Evolutionary conservation across 2,113 vertebrate genomes (phyloP), one percentile per base, ranked within the genome.

Genomic region (Tragelaphus imberbis): DNA sequence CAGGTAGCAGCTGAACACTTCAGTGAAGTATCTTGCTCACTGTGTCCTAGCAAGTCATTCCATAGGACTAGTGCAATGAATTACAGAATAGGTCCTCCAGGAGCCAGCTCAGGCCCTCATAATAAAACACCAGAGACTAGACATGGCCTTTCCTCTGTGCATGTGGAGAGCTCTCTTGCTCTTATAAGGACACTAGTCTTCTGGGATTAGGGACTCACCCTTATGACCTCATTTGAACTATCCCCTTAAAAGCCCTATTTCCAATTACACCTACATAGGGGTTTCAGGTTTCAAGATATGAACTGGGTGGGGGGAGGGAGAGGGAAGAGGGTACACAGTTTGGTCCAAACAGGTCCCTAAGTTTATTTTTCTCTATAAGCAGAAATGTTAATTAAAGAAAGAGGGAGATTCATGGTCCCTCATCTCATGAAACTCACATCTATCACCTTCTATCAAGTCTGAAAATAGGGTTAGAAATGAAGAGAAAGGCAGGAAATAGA

Each of bases 381-480:
- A 87, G 61, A 93, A 90, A 81, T n/a, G 19, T 40, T 88, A 58
- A 84, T 91, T 96, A 51, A 86, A 80, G 65, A 92, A n/a, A 84
- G 12, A 55, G n/a, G 33, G 11, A 63, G 19, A 75, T 61, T 9
- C 68, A 23, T 47, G 33, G 53, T 30, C 86, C 55, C 16, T 95
- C 71, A 81, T 53, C 27, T 94, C 71, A 33, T 77, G 77, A 88
- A 90, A 11, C 14, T 84, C 63, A 58, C 10, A n/a, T 68, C 51
- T 95, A 2, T 40, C 80, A 71, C 79, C 11, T 49, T 84, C 36
- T 75, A 28, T 65, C 28, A 82, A 93, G 56, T 85, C n/a, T 77
- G 47, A 97, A 96, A 27, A 81, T 21, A 86, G 90, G 61, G 49
- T 51, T 86, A 89, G 49, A 87, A 96, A 85, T 84, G 12, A 91